These are phyloP conservation scores for Verasper variegatus DNA, from an alignment of 2,113 vertebrate genomes.

Conservation along the genomic window DNA sequence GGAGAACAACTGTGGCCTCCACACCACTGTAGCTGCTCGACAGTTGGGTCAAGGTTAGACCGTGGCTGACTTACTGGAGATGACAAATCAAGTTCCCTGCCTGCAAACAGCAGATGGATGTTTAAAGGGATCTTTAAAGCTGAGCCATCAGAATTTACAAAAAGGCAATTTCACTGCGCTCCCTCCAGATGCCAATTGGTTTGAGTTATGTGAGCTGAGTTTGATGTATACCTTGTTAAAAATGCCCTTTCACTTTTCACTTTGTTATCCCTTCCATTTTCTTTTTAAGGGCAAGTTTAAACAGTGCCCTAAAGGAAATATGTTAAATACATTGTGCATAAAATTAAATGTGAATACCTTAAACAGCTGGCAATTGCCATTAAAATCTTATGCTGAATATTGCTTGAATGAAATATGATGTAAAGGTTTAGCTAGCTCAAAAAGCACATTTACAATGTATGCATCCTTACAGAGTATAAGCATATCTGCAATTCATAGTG, in stretches of 20 bases:
- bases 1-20: constrained; percentile 21
- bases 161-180: background rate
- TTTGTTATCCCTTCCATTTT: background rate
- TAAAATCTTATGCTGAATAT: background rate
- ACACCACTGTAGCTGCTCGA: background rate
- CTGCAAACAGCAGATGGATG: background rate
- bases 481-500: background rate
- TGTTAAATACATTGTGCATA: background rate
- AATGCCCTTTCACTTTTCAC: background rate
- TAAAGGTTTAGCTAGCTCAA: too few species aligned
- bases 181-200: background rate
- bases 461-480: background rate
- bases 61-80: constrained; percentile 19
- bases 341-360: background rate
- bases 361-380: background rate
- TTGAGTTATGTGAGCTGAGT: constrained; percentile 13
- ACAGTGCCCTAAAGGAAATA: background rate
- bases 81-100: constrained; percentile 13
- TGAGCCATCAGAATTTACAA: background rate
- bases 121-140: constrained; percentile 6
- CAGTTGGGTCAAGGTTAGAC: constrained; percentile 16
- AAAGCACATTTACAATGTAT: too few species aligned
- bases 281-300: background rate
- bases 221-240: background rate
- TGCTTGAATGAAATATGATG: too few species aligned